A percentile compares a stretch with the other conserved stretches of the same genome.
These are phyloP conservation scores for Periophthalmus modestus DNA, from an alignment of 2,113 vertebrate species.

Conservation along the genomic window DNA sequence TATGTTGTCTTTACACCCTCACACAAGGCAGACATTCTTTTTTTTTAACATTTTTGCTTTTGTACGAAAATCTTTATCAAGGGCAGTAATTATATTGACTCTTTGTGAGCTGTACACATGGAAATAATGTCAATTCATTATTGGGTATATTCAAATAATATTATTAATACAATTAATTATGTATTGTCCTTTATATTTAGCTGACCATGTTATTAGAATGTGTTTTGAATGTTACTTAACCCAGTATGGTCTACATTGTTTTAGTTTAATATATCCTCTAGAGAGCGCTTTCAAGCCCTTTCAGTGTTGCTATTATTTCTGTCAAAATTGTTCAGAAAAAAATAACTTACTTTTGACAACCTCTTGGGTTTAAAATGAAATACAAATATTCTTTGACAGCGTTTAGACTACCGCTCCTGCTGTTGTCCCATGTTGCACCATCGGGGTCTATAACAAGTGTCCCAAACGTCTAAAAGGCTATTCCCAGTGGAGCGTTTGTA, in stretches of 20 bases:
- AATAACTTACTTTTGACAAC: not conserved
- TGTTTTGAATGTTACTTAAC: too few species aligned
- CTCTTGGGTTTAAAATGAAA: not conserved
- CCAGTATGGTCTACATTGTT: too few species aligned
- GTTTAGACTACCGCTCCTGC: constrained; percentile 16
- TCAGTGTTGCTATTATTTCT: not conserved
- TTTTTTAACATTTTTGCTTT: too few species aligned
- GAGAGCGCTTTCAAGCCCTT: too few species aligned
- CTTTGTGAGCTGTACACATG: too few species aligned
- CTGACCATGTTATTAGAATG: too few species aligned
- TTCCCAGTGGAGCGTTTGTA: constrained; percentile 30
- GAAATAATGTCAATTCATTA: too few species aligned
- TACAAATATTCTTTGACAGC: constrained; percentile 19
- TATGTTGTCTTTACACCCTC: not conserved
- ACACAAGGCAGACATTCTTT: not conserved
- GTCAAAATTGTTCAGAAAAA: not conserved
- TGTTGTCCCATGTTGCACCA: constrained; percentile 8
- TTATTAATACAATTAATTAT: too few species aligned
- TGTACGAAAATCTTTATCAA: too few species aligned
- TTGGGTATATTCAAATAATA: too few species aligned
- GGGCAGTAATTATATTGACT: too few species aligned
- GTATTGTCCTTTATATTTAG: too few species aligned
- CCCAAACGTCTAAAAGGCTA: constrained; percentile 27
- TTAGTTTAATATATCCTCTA: not conserved
- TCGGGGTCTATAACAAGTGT: constrained; percentile 23